A percentile compares a stretch with the other conserved stretches of the same genome.
Evolutionary conservation across 2,888 invertebrate species (phyloP).

Genomic region (Nudaria mundana): DNA sequence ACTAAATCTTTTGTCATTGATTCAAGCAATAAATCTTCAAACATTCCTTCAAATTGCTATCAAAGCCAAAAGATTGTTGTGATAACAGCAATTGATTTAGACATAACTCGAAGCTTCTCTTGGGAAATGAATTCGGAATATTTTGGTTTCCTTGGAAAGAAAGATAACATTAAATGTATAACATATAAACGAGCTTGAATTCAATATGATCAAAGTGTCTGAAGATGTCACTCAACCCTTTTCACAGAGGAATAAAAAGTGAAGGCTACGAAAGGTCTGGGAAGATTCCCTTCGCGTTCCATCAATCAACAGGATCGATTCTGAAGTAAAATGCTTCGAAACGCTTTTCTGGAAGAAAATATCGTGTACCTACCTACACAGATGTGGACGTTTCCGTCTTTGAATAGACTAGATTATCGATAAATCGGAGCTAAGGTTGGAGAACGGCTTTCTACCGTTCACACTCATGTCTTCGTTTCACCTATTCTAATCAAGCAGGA

Average conservation of each 20-base stretch:
- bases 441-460: too few relatives aligned
- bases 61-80: too few relatives aligned
- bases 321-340: conserved; percentile 6
- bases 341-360: background rate
- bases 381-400: too few relatives aligned
- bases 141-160: background rate
- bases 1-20: too few relatives aligned
- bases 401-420: too few relatives aligned
- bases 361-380: too few relatives aligned
- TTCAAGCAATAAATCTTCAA: too few relatives aligned
- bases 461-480: too few relatives aligned
- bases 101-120: background rate
- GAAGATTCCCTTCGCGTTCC: conserved; percentile 18
- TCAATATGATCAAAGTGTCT: conserved; percentile 8
- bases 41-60: too few relatives aligned
- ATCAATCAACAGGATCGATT: conserved; percentile 27
- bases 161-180: conserved; percentile 3
- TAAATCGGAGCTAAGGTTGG: too few relatives aligned
- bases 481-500: too few relatives aligned
- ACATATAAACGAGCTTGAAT: conserved; percentile 6
- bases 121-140: background rate
- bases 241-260: conserved; percentile 4
- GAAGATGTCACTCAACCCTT: conserved; percentile 6
- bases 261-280: conserved; percentile 1
- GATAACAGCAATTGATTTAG: background rate